Evolutionary conservation across 2,113 vertebrate genomes (phyloP).

Genomic region (Gavia stellata): DNA sequence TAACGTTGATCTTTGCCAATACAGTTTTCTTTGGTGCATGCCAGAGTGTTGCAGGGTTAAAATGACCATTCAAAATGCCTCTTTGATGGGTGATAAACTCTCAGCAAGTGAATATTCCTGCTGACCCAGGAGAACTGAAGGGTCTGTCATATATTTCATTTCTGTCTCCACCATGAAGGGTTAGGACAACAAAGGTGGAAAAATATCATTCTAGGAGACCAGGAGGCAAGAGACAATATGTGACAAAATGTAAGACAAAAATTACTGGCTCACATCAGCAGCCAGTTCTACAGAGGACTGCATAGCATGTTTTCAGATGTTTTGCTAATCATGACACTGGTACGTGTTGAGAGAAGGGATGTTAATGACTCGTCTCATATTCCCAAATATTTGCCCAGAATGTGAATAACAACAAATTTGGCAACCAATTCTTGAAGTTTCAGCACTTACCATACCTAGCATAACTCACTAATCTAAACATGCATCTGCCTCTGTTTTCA

Average conservation of each 20-base stretch:
- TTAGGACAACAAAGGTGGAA: background rate
- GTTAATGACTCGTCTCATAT: background rate
- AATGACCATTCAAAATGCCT: background rate
- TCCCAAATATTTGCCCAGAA: background rate
- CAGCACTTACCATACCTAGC: background rate
- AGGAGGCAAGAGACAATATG: background rate
- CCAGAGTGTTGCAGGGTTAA: background rate
- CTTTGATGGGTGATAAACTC: background rate
- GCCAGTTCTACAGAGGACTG: background rate
- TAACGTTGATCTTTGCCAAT: background rate
- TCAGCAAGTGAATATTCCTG: background rate
- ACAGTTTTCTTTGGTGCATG: background rate
- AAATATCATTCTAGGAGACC: background rate
- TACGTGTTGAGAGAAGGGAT: background rate
- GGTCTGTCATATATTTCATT: background rate
- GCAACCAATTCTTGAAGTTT: background rate
- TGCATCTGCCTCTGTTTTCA: slow-evolving; percentile 17
- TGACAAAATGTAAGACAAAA: background rate
- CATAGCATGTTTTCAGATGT: background rate
- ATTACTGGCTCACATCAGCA: background rate
- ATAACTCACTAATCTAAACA: slow-evolving; percentile 14
- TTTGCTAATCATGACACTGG: background rate
- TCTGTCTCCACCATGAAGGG: background rate
- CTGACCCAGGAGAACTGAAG: background rate
- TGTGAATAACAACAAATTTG: background rate